Base-by-base conservation (phyloP, 2,888 invertebrate species). In the Plagiodera versicolora region DNA sequence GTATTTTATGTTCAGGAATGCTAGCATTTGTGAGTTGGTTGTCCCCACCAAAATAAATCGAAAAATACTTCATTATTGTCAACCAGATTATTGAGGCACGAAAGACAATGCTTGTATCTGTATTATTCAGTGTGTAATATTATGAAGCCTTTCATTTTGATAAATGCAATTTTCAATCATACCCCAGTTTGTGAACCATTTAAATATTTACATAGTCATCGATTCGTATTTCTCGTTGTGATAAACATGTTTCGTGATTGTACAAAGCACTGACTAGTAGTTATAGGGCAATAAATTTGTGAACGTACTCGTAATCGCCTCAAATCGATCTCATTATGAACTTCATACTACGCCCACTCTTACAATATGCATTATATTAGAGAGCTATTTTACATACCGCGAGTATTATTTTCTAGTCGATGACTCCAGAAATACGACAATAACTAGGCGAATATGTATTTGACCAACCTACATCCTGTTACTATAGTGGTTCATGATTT, bases 241-340 rank as follows among this genome's bases (percentile, higher is more conserved):
- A 53, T 39, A 39, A 58, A 58, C 47, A 58, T 58, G 48, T 53
- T 58, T 47, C 35, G 45, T 53, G 58, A 58, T 32, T 16, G 17
- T 14, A 32, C 47, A 18, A 14, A 53, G 48, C 48, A 30, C 45
- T 53, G 17, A 53, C 44, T 24, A 44, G 58, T 19, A 61, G 39
- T 49, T 54, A 45, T 57, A 39, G 16, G 28, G 35, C 57, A 24
- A 50, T 58, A 61, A 58, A 58, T 61, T 58, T 47, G 19, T 24
- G 47, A 55, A 47, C 46, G 55, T 11, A 51, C 50, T 39, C 30
- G 56, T 59, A 59, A 59, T 58, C 54, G 20, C 56, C 59, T 56
- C 56, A 59, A 59, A 54, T 59, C 45, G 59, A 56, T 59, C 59
- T 63, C 59, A 59, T 63, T 59, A 63, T 53, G 56, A 32, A 56